These are phyloP conservation scores for Eublepharis macularius DNA, from an alignment of 2,113 vertebrate species.

Conservation along the genomic window DNA sequence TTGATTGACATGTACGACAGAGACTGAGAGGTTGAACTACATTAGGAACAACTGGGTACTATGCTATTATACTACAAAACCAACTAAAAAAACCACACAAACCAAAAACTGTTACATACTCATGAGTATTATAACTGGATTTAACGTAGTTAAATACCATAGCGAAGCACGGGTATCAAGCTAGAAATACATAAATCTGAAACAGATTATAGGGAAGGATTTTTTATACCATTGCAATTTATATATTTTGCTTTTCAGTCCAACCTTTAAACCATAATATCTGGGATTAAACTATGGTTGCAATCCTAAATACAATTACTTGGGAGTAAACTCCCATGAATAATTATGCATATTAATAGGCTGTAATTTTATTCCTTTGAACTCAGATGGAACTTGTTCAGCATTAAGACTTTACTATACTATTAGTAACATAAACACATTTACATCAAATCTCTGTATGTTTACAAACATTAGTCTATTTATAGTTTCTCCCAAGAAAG, in stretches of 20 bases:
- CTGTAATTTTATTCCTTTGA: neutral
- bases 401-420: neutral
- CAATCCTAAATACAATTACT: neutral
- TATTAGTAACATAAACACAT: neutral
- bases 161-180: no score
- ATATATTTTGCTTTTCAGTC: neutral
- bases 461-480: neutral
- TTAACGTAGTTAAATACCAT: no score
- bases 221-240: slow-evolving; percentile 11
- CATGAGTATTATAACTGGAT: no score
- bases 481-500: neutral
- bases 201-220: slow-evolving; percentile 21
- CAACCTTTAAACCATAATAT: neutral
- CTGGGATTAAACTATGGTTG: neutral
- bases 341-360: neutral
- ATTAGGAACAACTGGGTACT: no score
- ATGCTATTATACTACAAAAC: no score
- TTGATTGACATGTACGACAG: no score
- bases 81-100: no score
- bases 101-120: no score
- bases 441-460: neutral
- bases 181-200: slow-evolving; percentile 33
- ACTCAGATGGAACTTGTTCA: neutral
- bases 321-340: neutral
- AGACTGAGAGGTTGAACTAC: no score